Conservation (phyloP, 2,888 invertebrate species). For the Pimpla rufipes region DNA sequence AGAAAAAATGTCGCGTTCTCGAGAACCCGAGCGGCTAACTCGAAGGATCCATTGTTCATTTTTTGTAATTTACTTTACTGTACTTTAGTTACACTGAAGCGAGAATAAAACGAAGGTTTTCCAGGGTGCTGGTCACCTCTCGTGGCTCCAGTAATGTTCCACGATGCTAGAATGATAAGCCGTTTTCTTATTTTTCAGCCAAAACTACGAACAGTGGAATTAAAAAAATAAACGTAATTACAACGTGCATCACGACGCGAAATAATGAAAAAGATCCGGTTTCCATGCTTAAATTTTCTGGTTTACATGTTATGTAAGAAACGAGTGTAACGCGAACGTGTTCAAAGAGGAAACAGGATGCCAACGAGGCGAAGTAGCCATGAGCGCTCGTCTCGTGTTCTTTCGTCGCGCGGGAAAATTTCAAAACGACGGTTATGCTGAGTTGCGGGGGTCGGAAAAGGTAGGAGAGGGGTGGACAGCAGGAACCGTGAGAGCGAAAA, state of each 20-base stretch:
- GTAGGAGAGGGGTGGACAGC: background rate
- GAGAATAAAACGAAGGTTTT: background rate
- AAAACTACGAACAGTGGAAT: background rate
- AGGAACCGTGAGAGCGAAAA: background rate
- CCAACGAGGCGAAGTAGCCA: background rate
- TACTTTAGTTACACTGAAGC: background rate
- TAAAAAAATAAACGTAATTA: background rate
- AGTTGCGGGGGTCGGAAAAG: background rate
- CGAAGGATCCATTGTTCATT: constrained; percentile 3
- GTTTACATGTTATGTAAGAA: background rate
- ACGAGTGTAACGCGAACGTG: background rate
- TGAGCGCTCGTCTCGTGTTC: background rate
- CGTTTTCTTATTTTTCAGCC: background rate
- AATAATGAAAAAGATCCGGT: too few relatives aligned
- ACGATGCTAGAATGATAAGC: background rate
- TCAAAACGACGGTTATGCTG: constrained; percentile 6
- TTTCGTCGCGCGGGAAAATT: background rate
- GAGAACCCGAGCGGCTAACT: constrained; percentile 15
- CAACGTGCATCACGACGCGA: background rate
- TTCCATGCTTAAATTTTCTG: background rate
- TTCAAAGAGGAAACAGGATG: background rate
- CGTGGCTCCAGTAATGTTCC: background rate
- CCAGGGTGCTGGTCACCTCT: background rate
- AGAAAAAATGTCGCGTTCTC: background rate
- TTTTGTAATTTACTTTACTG: background rate